Percentiles rank a stretch among this genome's conserved stretches.
Conservation (phyloP, 2,113 vertebrate species). For the Podarcis muralis region DNA sequence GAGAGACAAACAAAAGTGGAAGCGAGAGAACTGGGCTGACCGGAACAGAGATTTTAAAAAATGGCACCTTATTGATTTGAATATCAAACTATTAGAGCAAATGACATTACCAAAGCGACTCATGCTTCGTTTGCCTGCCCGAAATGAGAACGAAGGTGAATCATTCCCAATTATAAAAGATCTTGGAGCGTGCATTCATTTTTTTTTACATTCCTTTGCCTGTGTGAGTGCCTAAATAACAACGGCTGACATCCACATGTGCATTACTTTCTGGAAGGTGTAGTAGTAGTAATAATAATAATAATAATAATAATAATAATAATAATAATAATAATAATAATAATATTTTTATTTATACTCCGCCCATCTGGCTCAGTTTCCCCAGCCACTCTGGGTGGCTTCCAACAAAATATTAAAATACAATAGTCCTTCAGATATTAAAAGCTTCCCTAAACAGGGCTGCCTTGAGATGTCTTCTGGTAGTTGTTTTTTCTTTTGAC, state of each 20-base stretch:
- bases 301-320: too few species aligned
- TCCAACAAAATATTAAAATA: too few species aligned
- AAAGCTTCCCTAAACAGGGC: too few species aligned
- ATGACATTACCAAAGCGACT: slow-evolving; percentile 19
- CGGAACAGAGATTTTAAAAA: neutral
- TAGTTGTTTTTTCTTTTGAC: too few species aligned
- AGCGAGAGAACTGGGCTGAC: slow-evolving; percentile 30
- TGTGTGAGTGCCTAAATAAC: slow-evolving; percentile 22
- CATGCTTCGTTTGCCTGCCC: slow-evolving; percentile 23
- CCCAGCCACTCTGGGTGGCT: too few species aligned
- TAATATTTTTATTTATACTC: too few species aligned
- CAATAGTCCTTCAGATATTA: too few species aligned
- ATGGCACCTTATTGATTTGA: slow-evolving; percentile 25
- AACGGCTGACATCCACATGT: neutral
- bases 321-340: too few species aligned
- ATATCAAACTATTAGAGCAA: neutral
- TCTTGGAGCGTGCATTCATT: slow-evolving; percentile 16
- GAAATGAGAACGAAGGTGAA: slow-evolving; percentile 31
- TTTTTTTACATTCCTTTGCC: slow-evolving; percentile 10
- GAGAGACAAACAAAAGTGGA: slow-evolving; percentile 43
- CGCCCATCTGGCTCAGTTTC: too few species aligned
- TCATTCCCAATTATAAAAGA: slow-evolving; percentile 23
- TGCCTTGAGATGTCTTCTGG: too few species aligned
- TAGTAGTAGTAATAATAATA: too few species aligned
- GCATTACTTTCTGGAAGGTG: neutral